Evolutionary conservation across 2,888 invertebrate species (phyloP).

Genomic region (Synergus laeviventris): DNA sequence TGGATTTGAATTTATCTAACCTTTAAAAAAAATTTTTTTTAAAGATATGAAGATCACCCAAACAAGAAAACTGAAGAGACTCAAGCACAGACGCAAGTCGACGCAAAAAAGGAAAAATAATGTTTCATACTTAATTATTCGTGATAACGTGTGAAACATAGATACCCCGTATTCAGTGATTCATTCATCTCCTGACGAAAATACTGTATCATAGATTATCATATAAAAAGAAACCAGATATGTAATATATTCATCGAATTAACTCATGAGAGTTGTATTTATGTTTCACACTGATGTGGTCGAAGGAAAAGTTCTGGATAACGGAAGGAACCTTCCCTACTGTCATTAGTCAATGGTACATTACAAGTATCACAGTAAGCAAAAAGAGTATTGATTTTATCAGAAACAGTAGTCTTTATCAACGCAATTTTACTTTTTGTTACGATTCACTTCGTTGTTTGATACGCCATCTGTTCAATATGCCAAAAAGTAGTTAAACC

Average conservation of each 20-base stretch:
- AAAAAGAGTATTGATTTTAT: constrained; percentile 32
- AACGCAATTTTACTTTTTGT: constrained; percentile 21
- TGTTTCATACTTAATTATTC: constrained; percentile 43
- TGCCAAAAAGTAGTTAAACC: constrained; percentile 14
- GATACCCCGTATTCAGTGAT: constrained; percentile 5
- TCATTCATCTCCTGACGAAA: constrained; percentile 22
- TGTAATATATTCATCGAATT: constrained; percentile 35
- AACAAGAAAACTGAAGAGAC: constrained; percentile 71
- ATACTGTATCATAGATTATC: constrained; percentile 29
- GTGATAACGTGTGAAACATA: constrained; percentile 46
- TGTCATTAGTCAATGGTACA: constrained; percentile 33
- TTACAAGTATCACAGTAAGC: constrained; percentile 1
- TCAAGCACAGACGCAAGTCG: constrained; percentile 53
- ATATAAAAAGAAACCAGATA: constrained; percentile 10
- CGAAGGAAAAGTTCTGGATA: constrained; percentile 9
- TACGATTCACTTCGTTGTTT: constrained; percentile 1
- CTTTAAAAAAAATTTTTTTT: constrained; percentile 57
- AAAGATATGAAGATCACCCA: constrained; percentile 85
- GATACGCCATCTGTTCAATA: not conserved
- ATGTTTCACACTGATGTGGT: constrained; percentile 18
- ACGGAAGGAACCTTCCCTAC: not conserved
- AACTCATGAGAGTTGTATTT: constrained; percentile 12
- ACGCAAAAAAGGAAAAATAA: constrained; percentile 68
- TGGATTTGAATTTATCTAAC: constrained; percentile 8
- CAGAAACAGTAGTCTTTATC: constrained; percentile 4